Percentiles rank a stretch among this genome's conserved stretches.
Evolutionary conservation across 2,113 vertebrate species (phyloP).

Genomic region (Pogonocichla stellata): DNA sequence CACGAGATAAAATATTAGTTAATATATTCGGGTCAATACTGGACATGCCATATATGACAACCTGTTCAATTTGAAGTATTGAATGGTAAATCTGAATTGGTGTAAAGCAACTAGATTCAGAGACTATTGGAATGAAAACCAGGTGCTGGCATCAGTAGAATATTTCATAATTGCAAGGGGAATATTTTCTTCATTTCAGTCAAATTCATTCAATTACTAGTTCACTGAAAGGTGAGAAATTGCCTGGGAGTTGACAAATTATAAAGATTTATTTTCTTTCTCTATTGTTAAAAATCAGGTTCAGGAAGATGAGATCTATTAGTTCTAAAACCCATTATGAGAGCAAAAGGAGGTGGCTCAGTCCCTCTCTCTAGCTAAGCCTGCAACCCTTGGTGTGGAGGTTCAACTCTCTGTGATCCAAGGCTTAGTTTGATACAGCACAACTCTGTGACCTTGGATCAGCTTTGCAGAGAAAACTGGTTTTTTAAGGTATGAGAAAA

Average conservation of each 20-base stretch:
- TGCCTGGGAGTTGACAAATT: not conserved
- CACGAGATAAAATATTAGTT: not conserved
- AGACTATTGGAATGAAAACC: not conserved
- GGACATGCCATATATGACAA: not conserved
- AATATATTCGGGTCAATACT: not conserved
- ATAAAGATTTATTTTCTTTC: not conserved
- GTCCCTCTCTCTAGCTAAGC: not conserved
- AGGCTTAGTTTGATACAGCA: not conserved
- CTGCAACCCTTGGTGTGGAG: not conserved
- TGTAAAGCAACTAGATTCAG: not conserved
- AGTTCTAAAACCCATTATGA: not conserved
- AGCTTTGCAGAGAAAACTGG: not conserved
- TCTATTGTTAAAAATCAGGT: not conserved
- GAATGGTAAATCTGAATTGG: not conserved
- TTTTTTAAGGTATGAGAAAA: not conserved
- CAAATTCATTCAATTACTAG: not conserved
- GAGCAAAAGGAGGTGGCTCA: not conserved
- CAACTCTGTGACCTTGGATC: not conserved
- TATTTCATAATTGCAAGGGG: not conserved
- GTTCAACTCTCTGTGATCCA: not conserved
- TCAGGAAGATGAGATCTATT: not conserved
- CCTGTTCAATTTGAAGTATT: not conserved
- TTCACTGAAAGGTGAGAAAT: not conserved
- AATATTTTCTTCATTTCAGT: constrained; percentile 3
- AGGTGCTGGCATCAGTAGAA: not conserved